Base-by-base conservation (phyloP, 2,797 vertebrate genomes). In the Sitta carolinensis region DNA sequence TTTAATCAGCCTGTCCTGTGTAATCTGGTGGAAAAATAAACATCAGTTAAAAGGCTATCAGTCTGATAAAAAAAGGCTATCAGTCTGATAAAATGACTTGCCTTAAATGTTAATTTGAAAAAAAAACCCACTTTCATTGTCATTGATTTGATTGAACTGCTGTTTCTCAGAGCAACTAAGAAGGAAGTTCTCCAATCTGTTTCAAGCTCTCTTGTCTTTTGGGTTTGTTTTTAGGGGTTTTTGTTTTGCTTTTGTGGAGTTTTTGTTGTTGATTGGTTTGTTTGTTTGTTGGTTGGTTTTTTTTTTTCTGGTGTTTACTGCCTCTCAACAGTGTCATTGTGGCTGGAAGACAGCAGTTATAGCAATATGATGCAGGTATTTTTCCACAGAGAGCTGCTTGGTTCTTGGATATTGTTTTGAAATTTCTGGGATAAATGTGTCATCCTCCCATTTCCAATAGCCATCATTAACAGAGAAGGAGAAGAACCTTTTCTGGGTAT, bases 61-160 rank as follows among this genome's bases (percentile, higher is more conserved):
- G 30, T 62, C 75, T 93, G 82, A 66, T 58, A 94, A 87, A 84
- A 36, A 36, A 36, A 36, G 36, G 36, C 36, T 36, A 36, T 36
- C 36, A 36, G 36, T 36, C 36, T 36, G 36, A 36, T 36, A 36
- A 36, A 36, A 88, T 76, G 0, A 78, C 52, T 92, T 94, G 61
- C 47, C 78, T 93, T 91, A 93, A 95, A 90, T 79, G 61, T 94
- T 95, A 85, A 93, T 92, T 93, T 83, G 86, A 23, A 87, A 67
- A 38, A 38, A 79, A 62, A 40, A 0, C 3, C 2, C 26, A 61
- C 51, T 94, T 90, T 74, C 79, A 36, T 48, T 92, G 32, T 89
- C 10, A 2, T 80, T 77, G 47, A 14, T 81, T 94, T 96, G 76
- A 80, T 62, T 91, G 75, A 82, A 82, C 32, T 83, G 84, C n/a